Conservation (phyloP, 2,797 vertebrate genomes). For the Triplophysa yarkandensis region DNA sequence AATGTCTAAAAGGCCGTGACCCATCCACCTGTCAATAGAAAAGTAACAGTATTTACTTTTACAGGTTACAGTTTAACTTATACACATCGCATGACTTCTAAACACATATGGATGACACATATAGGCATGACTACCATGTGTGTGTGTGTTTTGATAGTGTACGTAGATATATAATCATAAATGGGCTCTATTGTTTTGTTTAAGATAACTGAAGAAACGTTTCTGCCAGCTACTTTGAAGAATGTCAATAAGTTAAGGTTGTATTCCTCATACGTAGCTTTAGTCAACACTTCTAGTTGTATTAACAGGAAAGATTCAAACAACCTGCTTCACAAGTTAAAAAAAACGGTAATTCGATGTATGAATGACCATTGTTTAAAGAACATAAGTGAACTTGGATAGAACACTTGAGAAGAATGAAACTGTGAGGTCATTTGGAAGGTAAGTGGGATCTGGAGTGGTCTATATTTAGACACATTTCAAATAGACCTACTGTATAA, state of each 20-base stretch:
- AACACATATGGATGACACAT: too few relatives aligned
- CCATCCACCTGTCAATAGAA: not conserved
- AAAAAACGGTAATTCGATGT: not conserved
- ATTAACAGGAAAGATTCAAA: not conserved
- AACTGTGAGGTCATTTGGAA: not conserved
- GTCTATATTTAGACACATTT: too few relatives aligned
- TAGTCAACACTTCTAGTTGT: not conserved
- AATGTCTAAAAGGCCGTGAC: not conserved
- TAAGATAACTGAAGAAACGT: not conserved
- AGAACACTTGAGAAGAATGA: not conserved
- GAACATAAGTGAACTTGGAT: too few relatives aligned
- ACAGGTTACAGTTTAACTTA: not conserved
- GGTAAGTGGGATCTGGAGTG: not conserved
- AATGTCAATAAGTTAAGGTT: slow-evolving; percentile 8
- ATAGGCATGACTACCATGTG: not conserved
- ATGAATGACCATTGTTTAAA: not conserved
- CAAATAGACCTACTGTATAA: too few relatives aligned
- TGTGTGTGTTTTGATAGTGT: not conserved
- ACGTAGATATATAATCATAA: not conserved
- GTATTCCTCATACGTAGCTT: slow-evolving; percentile 5
- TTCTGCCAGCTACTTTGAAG: not conserved
- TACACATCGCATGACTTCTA: not conserved
- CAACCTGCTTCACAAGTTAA: slow-evolving; percentile 23
- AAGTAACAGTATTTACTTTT: not conserved
- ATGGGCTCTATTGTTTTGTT: not conserved